These are phyloP conservation scores for Bombyx huttoni DNA, from an alignment of 2,888 invertebrate genomes.

Conservation along the genomic window DNA sequence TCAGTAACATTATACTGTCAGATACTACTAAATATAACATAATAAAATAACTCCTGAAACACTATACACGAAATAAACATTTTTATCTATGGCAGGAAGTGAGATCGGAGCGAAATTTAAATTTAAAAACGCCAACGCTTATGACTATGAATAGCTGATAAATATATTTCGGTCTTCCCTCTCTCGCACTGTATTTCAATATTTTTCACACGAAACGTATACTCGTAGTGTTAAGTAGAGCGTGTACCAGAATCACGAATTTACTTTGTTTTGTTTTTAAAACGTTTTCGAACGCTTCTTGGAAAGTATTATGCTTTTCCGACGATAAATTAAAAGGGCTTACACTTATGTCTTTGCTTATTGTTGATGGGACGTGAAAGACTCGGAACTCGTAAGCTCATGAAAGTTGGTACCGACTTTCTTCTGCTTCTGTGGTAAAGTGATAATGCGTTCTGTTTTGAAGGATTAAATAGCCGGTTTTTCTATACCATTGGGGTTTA, in stretches of 20 bases:
- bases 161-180: slow-evolving; percentile 27
- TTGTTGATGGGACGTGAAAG: too few relatives aligned
- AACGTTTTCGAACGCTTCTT: not conserved
- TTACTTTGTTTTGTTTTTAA: slow-evolving; percentile 4
- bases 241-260: slow-evolving; percentile 29
- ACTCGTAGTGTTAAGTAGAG: slow-evolving; percentile 29
- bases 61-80: not conserved
- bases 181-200: slow-evolving; percentile 32
- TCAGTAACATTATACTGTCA: too few relatives aligned
- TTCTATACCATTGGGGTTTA: too few relatives aligned
- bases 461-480: too few relatives aligned
- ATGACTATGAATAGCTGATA: slow-evolving; percentile 15
- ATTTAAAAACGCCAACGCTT: slow-evolving; percentile 6
- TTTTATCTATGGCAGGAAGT: not conserved
- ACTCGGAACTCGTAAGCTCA: too few relatives aligned
- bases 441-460: too few relatives aligned
- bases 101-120: not conserved
- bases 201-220: slow-evolving; percentile 42
- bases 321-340: not conserved
- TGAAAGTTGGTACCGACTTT: too few relatives aligned
- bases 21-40: too few relatives aligned
- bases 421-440: too few relatives aligned
- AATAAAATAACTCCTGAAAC: not conserved
- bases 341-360: too few relatives aligned
- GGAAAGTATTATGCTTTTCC: not conserved